Percentiles rank a stretch among this genome's conserved stretches.
These are phyloP conservation scores for Threskiornis aethiopicus DNA, from an alignment of 2,797 vertebrate species.

Conservation along the genomic window DNA sequence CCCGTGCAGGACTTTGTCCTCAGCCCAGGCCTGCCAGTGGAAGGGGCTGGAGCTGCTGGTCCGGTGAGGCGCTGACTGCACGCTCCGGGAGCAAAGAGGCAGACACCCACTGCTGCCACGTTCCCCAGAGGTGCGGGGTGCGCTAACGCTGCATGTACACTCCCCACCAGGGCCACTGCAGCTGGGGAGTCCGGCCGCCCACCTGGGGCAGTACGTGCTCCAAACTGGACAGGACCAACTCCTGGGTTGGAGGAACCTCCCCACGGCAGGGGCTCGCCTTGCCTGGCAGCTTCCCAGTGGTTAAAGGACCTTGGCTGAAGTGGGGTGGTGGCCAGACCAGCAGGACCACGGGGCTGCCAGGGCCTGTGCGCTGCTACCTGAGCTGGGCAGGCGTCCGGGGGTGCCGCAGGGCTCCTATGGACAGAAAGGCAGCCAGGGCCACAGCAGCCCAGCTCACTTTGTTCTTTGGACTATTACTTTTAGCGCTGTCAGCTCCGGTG, in stretches of 20 bases:
- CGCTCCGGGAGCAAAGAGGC: background rate
- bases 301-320: background rate
- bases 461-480: background rate
- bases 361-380: background rate
- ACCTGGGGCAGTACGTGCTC: background rate
- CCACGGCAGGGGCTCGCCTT: background rate
- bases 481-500: background rate
- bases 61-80: rapidly evolving
- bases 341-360: background rate
- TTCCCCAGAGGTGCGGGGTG: background rate
- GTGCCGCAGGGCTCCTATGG: background rate
- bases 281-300: background rate
- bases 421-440: background rate
- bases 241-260: background rate
- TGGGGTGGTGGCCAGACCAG: background rate
- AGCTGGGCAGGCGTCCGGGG: rapidly evolving
- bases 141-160: no score
- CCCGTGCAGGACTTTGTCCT: background rate
- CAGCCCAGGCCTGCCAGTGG: background rate
- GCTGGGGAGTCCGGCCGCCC: background rate
- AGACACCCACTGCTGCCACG: background rate
- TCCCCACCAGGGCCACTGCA: background rate
- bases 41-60: background rate
- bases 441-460: background rate
- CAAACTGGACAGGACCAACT: background rate